Percentiles rank a stretch among this genome's conserved stretches.
Conservation (phyloP, 64 coral and sea anemone species). For the Pocillopora damicornis region DNA sequence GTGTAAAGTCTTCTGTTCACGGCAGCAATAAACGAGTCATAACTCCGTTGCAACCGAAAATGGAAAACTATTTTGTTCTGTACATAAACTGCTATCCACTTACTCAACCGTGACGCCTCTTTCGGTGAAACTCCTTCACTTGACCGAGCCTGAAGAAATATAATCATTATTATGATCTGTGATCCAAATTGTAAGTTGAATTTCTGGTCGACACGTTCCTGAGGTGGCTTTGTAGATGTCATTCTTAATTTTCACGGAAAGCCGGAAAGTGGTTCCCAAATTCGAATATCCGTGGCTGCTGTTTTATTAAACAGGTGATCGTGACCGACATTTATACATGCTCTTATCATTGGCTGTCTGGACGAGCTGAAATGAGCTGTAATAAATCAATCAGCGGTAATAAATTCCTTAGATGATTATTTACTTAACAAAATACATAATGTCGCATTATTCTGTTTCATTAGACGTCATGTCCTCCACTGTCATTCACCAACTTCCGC, state of each 20-base stretch:
- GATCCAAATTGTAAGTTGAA: not conserved
- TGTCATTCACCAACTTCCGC: too few relatives aligned
- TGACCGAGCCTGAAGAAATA: not conserved
- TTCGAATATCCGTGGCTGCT: too few relatives aligned
- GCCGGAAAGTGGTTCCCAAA: too few relatives aligned
- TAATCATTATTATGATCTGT: not conserved
- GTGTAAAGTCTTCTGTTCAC: too few relatives aligned
- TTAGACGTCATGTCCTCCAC: too few relatives aligned
- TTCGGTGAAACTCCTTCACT: not conserved
- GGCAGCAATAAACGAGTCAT: not conserved
- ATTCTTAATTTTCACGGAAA: not conserved
- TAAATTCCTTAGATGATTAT: not conserved
- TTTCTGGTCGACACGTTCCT: not conserved
- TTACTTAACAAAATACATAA: not conserved
- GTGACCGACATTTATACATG: not conserved
- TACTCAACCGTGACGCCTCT: not conserved
- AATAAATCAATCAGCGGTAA: not conserved
- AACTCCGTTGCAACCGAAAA: not conserved
- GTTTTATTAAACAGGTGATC: not conserved
- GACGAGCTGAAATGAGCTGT: not conserved
- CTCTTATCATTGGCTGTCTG: not conserved
- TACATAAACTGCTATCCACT: not conserved
- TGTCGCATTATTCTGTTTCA: not conserved
- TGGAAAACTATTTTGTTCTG: not conserved
- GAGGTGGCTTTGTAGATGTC: not conserved